phyloP scores from a whole-genome alignment of 1,140 invertebrate species.

The Limonius californicus region DNA sequence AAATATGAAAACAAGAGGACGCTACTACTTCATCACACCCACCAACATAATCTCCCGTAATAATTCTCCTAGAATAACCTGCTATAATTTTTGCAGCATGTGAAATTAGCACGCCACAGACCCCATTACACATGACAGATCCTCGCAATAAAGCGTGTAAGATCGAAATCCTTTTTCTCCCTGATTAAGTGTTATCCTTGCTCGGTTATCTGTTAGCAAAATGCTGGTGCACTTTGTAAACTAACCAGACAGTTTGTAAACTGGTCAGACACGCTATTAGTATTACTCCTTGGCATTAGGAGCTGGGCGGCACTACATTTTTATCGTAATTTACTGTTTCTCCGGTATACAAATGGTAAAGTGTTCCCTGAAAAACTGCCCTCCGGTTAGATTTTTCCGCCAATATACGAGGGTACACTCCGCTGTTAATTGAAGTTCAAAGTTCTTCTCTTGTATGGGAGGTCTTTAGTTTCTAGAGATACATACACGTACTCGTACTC shows the following conservation, averaged over 20 bases:
- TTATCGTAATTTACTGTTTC: conserved; percentile 1
- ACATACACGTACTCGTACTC: too few species aligned
- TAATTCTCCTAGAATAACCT: conserved; percentile 5
- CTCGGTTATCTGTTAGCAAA: conserved; percentile 10
- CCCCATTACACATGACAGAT: conserved; percentile 5
- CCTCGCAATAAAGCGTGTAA: conserved; percentile 9
- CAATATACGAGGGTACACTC: too few species aligned
- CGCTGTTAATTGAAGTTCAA: too few species aligned
- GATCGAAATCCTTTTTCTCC: conserved; percentile 8
- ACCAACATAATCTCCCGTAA: not conserved
- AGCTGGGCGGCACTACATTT: conserved; percentile 2
- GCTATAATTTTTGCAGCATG: conserved; percentile 13
- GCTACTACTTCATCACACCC: not conserved
- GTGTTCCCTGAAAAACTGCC: too few species aligned
- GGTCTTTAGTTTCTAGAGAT: too few species aligned
- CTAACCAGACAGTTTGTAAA: conserved; percentile 6
- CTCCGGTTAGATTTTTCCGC: too few species aligned
- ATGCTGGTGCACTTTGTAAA: conserved; percentile 7
- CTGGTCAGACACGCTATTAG: conserved; percentile 8
- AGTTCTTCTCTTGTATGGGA: too few species aligned
- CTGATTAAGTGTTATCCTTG: conserved; percentile 7
- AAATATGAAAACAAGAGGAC: not conserved
- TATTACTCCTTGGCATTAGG: conserved; percentile 1
- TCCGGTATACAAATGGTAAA: not conserved
- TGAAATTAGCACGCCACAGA: conserved; percentile 6